Evolutionary conservation across 2,113 vertebrate genomes (phyloP), one percentile per base, ranked within the genome.

Genomic region (Pycnonotus jocosus): DNA sequence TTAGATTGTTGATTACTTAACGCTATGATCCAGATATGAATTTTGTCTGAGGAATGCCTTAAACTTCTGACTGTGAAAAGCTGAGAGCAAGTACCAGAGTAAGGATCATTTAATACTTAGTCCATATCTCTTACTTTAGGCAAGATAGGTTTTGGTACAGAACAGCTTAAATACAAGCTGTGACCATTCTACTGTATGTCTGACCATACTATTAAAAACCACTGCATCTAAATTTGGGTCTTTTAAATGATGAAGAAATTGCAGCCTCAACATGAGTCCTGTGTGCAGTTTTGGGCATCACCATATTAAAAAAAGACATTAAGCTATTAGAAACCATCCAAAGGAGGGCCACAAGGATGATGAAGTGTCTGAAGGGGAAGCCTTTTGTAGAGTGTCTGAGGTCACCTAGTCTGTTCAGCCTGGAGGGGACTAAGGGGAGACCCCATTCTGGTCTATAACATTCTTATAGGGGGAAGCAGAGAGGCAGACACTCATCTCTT

Each of bases 41-140:
- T 92, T 94, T 90, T 23, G 23, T 78, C 38, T 90, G 64, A 86
- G 68, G 82, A 93, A 95, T 81, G 76, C 21, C 91, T 81, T 93
- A 74, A 95, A 93, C 76, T 88, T 88, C 72, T 73, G 60, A 92
- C 64, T 77, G 60, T 76, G 51, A 92, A 90, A 96, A 93, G 54
- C 58, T 83, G 76, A 72, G 37, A 64, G 70, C 22, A 48, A 56
- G 85, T 30, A 80, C 54, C 54, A 92, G 54, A 86, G 38, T 38
- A 80, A 62, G 45, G 16, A 78, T 45, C 45, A 54, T 58, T 92
- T 80, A 80, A 42, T 62, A 68, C 15, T 86, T 80, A 31, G 30
- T 88, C 38, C 71, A 0, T 21, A 31, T 78, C 18, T 83, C 47
- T 81, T 81, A 76, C 37, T 57, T 24, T 73, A 66, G 70, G 28